Base-by-base conservation (phyloP, 1,140 invertebrate genomes). In the Drosophila novamexicana region DNA sequence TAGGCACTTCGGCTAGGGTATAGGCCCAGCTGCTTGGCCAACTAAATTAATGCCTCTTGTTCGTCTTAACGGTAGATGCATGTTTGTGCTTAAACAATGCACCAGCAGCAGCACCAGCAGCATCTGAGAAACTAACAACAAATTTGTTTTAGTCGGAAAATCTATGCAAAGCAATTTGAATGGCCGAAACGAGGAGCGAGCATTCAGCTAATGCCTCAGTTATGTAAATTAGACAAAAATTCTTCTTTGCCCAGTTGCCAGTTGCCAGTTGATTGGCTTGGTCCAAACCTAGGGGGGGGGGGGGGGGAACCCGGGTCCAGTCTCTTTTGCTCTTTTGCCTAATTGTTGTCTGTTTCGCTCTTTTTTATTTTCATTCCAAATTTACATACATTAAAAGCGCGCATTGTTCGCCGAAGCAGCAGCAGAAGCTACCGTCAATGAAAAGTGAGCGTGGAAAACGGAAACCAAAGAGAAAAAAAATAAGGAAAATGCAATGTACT, bases 161-260 rank as follows among this genome's bases (percentile, higher is more conserved):
- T 83, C 84, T 89, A 89, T 89, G 84, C 80, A 81, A 81, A 89
- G 84, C 71, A 62, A 72, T 75, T 68, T 79, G 66, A 77, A 88
- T 77, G 67, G 65, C 44, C 76, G 47, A 82, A 83, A 29, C 22
- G 22, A 29, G 72, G 73, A 58, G 56, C 84, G 78, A 69, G 77
- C 77, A 75, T 77, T 77, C 64, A 80, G 45, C 74, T 84, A 89
- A 89, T 89, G 81, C 85, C 54, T 89, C 75, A 67, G 84, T 81
- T 89, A 89, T 89, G 84, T 85, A 89, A 89, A 89, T 89, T 67
- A 75, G 37, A 49, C 14, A 54, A 88, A 84, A 74, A 75, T 7
- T 45, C 22, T 81, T 72, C 75, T 74, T 70, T 45, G 65, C 45
- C 67, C 64, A 58, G 69, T 67, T 65, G 12, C 70, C 22, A 36